Evolutionary conservation across 2,888 invertebrate genomes (phyloP).

Genomic region (Tachina lurida): DNA sequence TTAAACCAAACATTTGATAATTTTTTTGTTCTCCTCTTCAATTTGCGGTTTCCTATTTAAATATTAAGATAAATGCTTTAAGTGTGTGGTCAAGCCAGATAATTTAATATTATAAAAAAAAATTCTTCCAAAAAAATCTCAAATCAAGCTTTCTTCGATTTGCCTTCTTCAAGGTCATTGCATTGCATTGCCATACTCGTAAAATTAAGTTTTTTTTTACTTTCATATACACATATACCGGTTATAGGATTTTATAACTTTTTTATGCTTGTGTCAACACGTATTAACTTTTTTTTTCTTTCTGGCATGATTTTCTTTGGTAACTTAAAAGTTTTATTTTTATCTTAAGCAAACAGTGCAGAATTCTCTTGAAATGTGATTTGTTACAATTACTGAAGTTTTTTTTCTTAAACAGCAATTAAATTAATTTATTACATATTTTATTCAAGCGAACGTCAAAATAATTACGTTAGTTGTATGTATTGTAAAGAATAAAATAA

Average conservation of each 20-base stretch:
- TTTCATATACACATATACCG: constrained; percentile 21
- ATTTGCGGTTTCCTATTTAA: too few relatives aligned
- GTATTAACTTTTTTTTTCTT: background rate
- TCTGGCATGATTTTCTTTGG: background rate
- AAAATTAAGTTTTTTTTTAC: background rate
- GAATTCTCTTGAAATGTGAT: constrained; percentile 2
- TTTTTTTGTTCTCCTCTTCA: too few relatives aligned
- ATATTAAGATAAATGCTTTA: too few relatives aligned
- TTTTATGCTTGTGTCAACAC: background rate
- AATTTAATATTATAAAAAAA: background rate
- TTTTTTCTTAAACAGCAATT: constrained; percentile 11
- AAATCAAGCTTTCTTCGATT: constrained; percentile 4
- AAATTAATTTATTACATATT: constrained; percentile 43
- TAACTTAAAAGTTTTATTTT: background rate
- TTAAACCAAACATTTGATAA: too few relatives aligned
- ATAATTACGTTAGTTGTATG: constrained; percentile 55
- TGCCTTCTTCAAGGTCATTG: constrained; percentile 29
- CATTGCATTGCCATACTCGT: background rate
- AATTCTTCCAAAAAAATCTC: background rate
- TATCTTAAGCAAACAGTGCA: background rate
- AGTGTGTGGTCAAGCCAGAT: background rate
- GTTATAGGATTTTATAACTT: constrained; percentile 6
- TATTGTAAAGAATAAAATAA: constrained; percentile 46
- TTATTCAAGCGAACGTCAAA: constrained; percentile 47
- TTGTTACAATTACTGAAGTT: constrained; percentile 29